Evolutionary conservation across 2,113 vertebrate genomes (phyloP).

Genomic region (Orthonyx spaldingii): DNA sequence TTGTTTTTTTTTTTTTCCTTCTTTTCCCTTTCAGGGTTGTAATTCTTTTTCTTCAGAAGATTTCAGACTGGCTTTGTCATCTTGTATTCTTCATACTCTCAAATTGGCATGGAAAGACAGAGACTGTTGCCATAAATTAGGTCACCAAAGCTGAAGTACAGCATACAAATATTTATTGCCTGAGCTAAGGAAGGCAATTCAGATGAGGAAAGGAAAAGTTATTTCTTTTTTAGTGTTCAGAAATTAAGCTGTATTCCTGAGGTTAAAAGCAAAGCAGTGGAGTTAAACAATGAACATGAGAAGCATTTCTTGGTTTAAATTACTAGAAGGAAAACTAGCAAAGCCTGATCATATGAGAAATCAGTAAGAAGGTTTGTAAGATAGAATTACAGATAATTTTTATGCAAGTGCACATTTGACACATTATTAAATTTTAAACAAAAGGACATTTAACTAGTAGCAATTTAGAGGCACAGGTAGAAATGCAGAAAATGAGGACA

Average conservation of each 20-base stretch:
- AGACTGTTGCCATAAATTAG: conserved; percentile 59
- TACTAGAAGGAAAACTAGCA: background rate
- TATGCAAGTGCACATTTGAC: background rate
- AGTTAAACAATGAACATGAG: background rate
- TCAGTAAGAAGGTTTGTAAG: background rate
- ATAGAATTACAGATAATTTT: background rate
- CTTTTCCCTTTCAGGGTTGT: background rate
- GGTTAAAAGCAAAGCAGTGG: background rate
- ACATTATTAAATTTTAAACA: background rate
- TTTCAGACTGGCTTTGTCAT: conserved; percentile 48
- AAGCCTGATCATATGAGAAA: background rate
- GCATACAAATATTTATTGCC: conserved; percentile 40
- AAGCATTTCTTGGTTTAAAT: background rate
- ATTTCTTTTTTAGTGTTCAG: background rate
- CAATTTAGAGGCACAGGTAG: background rate
- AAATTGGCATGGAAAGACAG: conserved; percentile 43
- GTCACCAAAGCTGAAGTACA: conserved; percentile 55
- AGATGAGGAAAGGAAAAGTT: background rate
- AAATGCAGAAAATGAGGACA: background rate
- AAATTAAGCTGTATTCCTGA: background rate
- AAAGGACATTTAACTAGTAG: background rate
- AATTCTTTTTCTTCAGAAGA: conserved; percentile 48
- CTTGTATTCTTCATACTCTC: conserved; percentile 24
- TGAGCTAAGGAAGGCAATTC: conserved; percentile 32
- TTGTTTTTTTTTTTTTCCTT: background rate